phyloP scores from a whole-genome alignment of 2,113 vertebrate genomes.

The Hippocampus zosterae region DNA sequence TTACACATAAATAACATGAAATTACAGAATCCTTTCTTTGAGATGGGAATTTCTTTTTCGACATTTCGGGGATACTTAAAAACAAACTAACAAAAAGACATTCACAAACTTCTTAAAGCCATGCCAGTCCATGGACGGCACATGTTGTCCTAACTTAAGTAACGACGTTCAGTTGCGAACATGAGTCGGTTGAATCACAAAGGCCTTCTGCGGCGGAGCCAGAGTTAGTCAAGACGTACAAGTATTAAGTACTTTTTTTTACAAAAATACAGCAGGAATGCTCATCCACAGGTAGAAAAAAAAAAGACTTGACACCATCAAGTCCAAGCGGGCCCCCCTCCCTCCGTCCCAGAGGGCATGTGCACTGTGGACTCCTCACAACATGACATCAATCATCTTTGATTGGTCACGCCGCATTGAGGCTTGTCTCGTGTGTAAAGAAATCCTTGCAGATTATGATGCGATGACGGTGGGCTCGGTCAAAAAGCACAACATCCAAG shows the following conservation, averaged over 20 bases:
- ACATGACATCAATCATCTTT: conserved; percentile 27
- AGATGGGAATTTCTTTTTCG: conserved; percentile 45
- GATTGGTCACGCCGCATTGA: conserved; percentile 30
- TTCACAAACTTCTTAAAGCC: conserved; percentile 49
- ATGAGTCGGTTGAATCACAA: conserved; percentile 13
- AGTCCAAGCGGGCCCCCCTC: neutral
- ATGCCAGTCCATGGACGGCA: conserved; percentile 54
- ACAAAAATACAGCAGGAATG: conserved; percentile 64
- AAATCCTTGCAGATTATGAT: neutral
- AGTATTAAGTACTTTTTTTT: conserved; percentile 12
- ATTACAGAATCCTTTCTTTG: neutral
- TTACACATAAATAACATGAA: conserved; percentile 47
- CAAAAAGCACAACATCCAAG: conserved; percentile 1
- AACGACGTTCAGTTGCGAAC: conserved; percentile 37
- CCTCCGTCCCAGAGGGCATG: neutral
- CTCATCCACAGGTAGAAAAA: conserved; percentile 55
- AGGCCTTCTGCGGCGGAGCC: conserved; percentile 7
- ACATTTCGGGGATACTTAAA: conserved; percentile 38
- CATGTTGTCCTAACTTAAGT: conserved; percentile 61
- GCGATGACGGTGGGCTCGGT: neutral
- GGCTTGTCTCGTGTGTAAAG: conserved; percentile 20
- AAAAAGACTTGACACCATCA: conserved; percentile 30
- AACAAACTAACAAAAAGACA: conserved; percentile 39
- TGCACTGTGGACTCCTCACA: neutral
- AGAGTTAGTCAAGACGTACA: conserved; percentile 6